Conservation (phyloP, 1,140 invertebrate genomes). For the Drosophila baimaii region DNA sequence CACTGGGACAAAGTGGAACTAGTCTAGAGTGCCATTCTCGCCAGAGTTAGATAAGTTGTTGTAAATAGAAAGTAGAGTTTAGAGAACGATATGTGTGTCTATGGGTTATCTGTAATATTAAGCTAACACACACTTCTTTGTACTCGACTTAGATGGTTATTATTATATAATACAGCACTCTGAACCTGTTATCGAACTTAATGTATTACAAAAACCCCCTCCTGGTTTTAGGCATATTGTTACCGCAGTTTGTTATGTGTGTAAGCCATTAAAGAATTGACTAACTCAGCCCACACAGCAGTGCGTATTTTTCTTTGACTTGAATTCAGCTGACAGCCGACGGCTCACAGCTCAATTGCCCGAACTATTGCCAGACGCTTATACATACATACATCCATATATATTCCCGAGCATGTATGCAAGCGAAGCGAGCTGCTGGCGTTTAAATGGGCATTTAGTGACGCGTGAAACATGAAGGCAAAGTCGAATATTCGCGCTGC, state of each 20-base stretch:
- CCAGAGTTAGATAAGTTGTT: slow-evolving; percentile 9
- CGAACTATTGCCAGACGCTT: slow-evolving; percentile 44
- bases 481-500: slow-evolving; percentile 53
- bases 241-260: slow-evolving; percentile 19
- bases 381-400: too few species aligned
- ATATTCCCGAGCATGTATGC: slow-evolving; percentile 8
- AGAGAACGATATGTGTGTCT: slow-evolving; percentile 13
- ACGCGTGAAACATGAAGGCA: slow-evolving; percentile 63
- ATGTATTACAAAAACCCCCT: slow-evolving; percentile 12
- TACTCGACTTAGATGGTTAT: slow-evolving; percentile 4
- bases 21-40: slow-evolving; percentile 9
- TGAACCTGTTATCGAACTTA: slow-evolving; percentile 19
- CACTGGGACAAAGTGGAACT: not conserved
- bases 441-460: slow-evolving; percentile 57
- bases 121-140: not conserved
- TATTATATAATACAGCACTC: slow-evolving; percentile 11
- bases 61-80: slow-evolving; percentile 13
- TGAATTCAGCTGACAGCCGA: not conserved
- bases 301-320: slow-evolving; percentile 4
- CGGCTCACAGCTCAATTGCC: slow-evolving; percentile 1
- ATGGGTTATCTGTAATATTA: not conserved
- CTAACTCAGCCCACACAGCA: slow-evolving; percentile 7
- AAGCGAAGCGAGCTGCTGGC: slow-evolving; percentile 33
- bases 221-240: slow-evolving; percentile 14
- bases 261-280: slow-evolving; percentile 48